Evolutionary conservation across 2,888 invertebrate species (phyloP).

Genomic region (Leptinotarsa peninsularis): DNA sequence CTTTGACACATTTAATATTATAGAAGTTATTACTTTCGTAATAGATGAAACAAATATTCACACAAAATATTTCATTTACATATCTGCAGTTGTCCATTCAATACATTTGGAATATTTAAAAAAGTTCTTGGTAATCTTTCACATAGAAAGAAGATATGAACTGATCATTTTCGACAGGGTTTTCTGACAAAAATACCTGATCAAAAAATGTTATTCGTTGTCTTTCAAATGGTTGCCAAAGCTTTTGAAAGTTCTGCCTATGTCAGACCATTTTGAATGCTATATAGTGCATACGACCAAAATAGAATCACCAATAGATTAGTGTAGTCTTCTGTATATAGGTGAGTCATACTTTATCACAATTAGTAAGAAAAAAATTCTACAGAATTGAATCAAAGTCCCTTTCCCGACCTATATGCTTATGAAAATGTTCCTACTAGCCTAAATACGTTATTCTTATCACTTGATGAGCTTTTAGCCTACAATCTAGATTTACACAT

Average conservation of each 20-base stretch:
- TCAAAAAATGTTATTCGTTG: neutral
- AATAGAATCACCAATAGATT: constrained; percentile 21
- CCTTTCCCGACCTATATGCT: neutral
- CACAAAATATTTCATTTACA: too few species aligned
- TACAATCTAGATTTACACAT: neutral
- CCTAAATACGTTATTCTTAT: neutral
- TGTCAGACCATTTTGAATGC: constrained; percentile 23
- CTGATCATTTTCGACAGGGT: too few species aligned
- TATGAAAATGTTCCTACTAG: neutral
- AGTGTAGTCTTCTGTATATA: constrained; percentile 22
- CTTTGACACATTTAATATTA: too few species aligned
- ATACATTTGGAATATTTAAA: too few species aligned
- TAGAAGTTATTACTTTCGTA: too few species aligned
- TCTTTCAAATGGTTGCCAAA: constrained; percentile 23
- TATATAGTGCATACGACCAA: constrained; percentile 18
- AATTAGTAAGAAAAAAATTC: neutral
- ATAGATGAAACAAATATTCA: too few species aligned
- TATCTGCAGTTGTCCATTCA: too few species aligned
- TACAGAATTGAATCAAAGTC: neutral
- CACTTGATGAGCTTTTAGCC: constrained; percentile 9
- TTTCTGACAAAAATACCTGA: neutral
- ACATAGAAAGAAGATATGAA: too few species aligned
- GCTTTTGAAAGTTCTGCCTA: constrained; percentile 11
- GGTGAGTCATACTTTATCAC: neutral
- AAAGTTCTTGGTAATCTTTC: too few species aligned